phyloP scores from a whole-genome alignment of 2,888 invertebrate genomes.

The Drosophila mayaguana region DNA sequence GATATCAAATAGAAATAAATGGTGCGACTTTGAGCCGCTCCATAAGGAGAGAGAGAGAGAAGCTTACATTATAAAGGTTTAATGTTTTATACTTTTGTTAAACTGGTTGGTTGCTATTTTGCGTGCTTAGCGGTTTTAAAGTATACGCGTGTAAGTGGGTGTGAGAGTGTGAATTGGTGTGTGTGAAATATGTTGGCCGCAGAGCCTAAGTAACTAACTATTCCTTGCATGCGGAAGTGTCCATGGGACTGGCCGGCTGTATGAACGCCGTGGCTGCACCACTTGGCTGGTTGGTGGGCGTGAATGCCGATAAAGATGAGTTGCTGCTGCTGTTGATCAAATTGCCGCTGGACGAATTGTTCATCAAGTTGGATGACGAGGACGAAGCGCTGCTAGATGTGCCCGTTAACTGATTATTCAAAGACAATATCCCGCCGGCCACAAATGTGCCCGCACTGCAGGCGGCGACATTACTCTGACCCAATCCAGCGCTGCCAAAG shows the following conservation, averaged over 20 bases:
- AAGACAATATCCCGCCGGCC: constrained; percentile 65
- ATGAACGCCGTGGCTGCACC: constrained; percentile 82
- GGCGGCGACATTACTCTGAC: constrained; percentile 30
- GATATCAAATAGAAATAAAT: constrained; percentile 64
- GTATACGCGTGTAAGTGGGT: constrained; percentile 18
- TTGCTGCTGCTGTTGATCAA: constrained; percentile 80
- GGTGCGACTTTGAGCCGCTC: constrained; percentile 72
- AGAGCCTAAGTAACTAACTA: constrained; percentile 76
- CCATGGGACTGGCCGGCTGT: constrained; percentile 91
- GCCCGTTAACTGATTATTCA: constrained; percentile 53
- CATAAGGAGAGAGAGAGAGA: constrained; percentile 55
- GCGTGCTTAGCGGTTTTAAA: constrained; percentile 29
- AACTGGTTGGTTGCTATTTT: constrained; percentile 54
- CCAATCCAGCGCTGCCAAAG: constrained; percentile 45
- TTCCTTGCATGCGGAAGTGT: constrained; percentile 88
- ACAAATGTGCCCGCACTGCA: constrained; percentile 59
- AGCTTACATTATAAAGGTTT: constrained; percentile 55
- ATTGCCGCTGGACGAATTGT: constrained; percentile 84
- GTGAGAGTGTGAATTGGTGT: constrained; percentile 10
- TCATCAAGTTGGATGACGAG: constrained; percentile 79
- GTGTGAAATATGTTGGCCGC: constrained; percentile 18
- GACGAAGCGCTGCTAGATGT: constrained; percentile 66
- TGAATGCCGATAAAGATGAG: constrained; percentile 82
- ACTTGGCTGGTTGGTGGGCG: constrained; percentile 81
- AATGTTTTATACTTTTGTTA: constrained; percentile 62